Percentiles rank a stretch among this genome's conserved stretches.
phyloP scores from a whole-genome alignment of 2,888 invertebrate genomes.

The Brachylomia viminalis region DNA sequence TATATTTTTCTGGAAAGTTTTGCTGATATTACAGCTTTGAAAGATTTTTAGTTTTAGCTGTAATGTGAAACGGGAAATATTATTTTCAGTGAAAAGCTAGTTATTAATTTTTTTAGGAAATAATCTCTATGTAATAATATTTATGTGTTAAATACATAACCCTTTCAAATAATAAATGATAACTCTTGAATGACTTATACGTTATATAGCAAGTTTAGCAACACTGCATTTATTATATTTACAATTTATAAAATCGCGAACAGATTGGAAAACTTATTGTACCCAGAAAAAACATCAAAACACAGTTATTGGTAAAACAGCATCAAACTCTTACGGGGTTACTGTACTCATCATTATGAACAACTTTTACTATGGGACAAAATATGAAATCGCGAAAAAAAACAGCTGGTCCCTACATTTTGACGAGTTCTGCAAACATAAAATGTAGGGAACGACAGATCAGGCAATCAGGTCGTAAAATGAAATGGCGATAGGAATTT shows the following conservation, averaged over 20 bases:
- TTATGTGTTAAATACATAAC: constrained; percentile 13
- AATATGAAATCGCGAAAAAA: too few species aligned
- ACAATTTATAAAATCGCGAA: constrained; percentile 22
- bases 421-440: too few species aligned
- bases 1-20: constrained; percentile 46
- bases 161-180: not conserved
- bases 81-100: not conserved
- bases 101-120: not conserved
- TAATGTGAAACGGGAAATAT: not conserved
- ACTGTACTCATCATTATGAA: too few species aligned
- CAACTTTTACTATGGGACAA: too few species aligned
- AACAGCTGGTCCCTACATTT: too few species aligned
- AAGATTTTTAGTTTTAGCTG: constrained; percentile 18
- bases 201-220: not conserved
- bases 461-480: too few species aligned
- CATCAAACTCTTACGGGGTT: too few species aligned
- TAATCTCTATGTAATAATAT: not conserved
- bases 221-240: constrained; percentile 19
- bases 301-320: too few species aligned
- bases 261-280: constrained; percentile 16
- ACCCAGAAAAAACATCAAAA: too few species aligned
- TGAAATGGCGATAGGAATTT: too few species aligned
- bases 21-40: constrained; percentile 29
- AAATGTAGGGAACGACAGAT: too few species aligned
- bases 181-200: constrained; percentile 12